A percentile compares a stretch with the other conserved stretches of the same genome.
phyloP scores from a whole-genome alignment of 2,113 vertebrate species.

The Empidonax alnorum region DNA sequence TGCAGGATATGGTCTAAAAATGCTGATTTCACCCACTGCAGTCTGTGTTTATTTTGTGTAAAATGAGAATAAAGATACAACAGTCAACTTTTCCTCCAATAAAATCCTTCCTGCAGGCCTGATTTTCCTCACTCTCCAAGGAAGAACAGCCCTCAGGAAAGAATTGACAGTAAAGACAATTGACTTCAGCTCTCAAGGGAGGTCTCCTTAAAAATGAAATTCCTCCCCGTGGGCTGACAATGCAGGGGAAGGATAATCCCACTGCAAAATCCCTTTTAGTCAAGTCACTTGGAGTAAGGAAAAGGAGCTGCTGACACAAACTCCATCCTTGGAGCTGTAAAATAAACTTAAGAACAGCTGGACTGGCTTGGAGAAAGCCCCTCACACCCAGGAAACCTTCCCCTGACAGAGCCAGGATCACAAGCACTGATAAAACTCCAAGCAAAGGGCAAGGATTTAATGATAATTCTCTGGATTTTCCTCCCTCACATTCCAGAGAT shows the following conservation, averaged over 20 bases:
- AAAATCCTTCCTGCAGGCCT: background rate
- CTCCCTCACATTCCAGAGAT: background rate
- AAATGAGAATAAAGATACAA: background rate
- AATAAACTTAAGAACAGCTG: conserved; percentile 5
- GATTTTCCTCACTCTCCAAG: background rate
- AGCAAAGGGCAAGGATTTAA: background rate
- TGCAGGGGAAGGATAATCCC: background rate
- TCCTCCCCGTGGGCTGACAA: background rate
- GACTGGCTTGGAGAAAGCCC: background rate
- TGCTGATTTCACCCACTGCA: background rate
- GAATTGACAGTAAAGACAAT: background rate
- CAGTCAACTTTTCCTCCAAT: background rate
- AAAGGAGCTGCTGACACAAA: background rate
- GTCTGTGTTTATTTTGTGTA: background rate
- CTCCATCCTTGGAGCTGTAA: background rate
- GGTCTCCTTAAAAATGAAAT: background rate
- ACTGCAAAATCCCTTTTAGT: background rate
- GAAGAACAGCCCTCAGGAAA: background rate
- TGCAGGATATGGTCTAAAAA: background rate
- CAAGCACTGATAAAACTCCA: background rate
- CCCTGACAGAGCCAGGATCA: background rate
- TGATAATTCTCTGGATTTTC: background rate
- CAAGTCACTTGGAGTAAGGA: background rate
- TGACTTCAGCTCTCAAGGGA: background rate
- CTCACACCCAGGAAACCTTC: background rate